These are phyloP conservation scores for Centropus bengalensis DNA, from an alignment of 2,113 vertebrate genomes.

Conservation along the genomic window DNA sequence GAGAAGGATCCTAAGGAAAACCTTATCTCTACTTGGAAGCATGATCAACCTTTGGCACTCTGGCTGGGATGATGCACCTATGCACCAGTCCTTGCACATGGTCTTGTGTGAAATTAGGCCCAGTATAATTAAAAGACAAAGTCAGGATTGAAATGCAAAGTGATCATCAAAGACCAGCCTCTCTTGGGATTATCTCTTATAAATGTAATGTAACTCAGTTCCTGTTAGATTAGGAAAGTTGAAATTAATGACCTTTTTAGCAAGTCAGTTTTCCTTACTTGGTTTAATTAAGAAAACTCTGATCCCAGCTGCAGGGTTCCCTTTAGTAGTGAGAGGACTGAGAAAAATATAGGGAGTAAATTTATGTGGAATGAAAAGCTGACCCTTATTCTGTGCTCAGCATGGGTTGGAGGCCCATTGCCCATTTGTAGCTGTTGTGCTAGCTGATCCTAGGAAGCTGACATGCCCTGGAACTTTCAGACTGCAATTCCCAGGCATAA, in stretches of 20 bases:
- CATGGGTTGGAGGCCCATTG: background rate
- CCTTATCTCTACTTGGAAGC: background rate
- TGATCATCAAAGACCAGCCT: background rate
- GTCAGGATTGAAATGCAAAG: fast-evolving
- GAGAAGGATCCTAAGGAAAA: background rate
- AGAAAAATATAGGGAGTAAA: background rate
- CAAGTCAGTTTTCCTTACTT: background rate
- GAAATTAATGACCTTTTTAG: background rate
- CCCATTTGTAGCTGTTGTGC: background rate
- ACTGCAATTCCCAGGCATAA: background rate
- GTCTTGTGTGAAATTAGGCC: background rate
- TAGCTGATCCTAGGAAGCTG: background rate
- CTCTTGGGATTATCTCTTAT: background rate
- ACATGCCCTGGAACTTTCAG: background rate
- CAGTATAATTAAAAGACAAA: background rate
- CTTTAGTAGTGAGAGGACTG: background rate
- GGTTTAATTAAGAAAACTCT: background rate
- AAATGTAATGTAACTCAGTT: background rate
- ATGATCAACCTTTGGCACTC: background rate
- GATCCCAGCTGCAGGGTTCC: background rate
- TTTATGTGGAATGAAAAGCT: background rate
- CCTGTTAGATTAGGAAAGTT: background rate
- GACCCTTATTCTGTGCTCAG: background rate
- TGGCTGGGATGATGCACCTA: background rate
- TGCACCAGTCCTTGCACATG: background rate